A percentile compares a stretch with the other conserved stretches of the same genome.
These are phyloP conservation scores for Papilio machaon DNA, from an alignment of 1,140 invertebrate species.

Conservation along the genomic window DNA sequence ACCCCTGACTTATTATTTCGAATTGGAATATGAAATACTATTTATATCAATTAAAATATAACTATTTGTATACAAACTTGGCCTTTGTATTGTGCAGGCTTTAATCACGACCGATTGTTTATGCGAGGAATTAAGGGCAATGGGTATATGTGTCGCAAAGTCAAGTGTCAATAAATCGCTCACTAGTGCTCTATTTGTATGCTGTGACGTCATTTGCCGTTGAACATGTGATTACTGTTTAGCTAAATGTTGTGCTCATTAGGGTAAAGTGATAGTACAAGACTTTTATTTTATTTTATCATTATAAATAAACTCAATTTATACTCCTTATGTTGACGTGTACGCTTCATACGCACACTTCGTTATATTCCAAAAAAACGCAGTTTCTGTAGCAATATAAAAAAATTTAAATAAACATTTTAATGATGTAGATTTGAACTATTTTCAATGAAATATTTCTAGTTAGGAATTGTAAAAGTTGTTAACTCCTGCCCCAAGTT, in stretches of 20 bases:
- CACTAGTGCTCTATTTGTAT: slow-evolving; percentile 22
- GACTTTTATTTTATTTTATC: not conserved
- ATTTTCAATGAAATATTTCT: not conserved
- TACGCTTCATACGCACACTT: not conserved
- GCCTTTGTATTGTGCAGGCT: not conserved
- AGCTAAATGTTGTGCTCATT: not conserved
- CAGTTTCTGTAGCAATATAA: not conserved
- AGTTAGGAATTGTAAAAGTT: slow-evolving; percentile 6
- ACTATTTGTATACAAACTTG: not conserved
- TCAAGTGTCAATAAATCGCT: slow-evolving; percentile 34
- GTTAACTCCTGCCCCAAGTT: not conserved
- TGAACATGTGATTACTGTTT: not conserved
- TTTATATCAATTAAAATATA: not conserved
- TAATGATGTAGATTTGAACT: not conserved
- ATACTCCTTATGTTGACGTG: not conserved
- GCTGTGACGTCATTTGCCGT: not conserved
- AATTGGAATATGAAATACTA: no score
- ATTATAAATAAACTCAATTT: not conserved
- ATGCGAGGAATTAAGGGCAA: slow-evolving; percentile 36
- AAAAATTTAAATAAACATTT: not conserved
- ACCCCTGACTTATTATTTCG: no score
- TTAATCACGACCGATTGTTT: slow-evolving; percentile 32
- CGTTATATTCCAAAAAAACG: not conserved
- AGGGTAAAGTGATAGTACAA: not conserved
- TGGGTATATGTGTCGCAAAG: slow-evolving; percentile 33